Conservation (phyloP, 2,113 vertebrate genomes). For the Apodemus speciosus region DNA sequence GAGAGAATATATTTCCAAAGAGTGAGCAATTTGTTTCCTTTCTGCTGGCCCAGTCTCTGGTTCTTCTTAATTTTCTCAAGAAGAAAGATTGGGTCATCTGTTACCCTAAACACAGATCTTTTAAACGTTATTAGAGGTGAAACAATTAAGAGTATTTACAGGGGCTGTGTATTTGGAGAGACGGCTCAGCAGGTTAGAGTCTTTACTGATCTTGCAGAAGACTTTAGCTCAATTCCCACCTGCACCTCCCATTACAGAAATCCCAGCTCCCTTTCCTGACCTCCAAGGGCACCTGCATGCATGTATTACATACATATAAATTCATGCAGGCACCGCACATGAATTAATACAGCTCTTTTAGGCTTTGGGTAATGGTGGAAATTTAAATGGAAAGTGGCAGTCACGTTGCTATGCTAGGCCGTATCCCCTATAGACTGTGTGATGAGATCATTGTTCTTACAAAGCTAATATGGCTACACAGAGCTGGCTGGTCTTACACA, state of each 20-base stretch:
- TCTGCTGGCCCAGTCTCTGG: constrained; percentile 28
- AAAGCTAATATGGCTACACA: background rate
- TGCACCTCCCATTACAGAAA: background rate
- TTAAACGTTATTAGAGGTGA: background rate
- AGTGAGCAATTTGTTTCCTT: constrained; percentile 57
- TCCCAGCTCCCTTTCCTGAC: background rate
- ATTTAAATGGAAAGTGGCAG: background rate
- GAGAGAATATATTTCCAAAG: constrained; percentile 54
- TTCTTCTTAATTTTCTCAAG: constrained; percentile 54
- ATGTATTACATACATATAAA: background rate
- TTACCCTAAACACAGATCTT: background rate
- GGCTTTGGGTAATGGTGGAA: background rate
- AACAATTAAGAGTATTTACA: background rate
- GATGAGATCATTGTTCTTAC: background rate
- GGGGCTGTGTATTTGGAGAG: background rate
- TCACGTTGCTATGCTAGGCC: background rate
- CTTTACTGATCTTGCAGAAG: background rate
- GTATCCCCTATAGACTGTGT: background rate
- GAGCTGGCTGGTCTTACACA: background rate
- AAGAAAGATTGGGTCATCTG: background rate
- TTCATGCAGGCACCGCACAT: background rate
- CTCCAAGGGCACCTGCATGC: background rate
- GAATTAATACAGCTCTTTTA: background rate
- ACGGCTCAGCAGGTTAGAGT: background rate
- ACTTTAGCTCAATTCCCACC: background rate